Conservation (phyloP, 2,113 vertebrate genomes). For the Okapia johnstoni region DNA sequence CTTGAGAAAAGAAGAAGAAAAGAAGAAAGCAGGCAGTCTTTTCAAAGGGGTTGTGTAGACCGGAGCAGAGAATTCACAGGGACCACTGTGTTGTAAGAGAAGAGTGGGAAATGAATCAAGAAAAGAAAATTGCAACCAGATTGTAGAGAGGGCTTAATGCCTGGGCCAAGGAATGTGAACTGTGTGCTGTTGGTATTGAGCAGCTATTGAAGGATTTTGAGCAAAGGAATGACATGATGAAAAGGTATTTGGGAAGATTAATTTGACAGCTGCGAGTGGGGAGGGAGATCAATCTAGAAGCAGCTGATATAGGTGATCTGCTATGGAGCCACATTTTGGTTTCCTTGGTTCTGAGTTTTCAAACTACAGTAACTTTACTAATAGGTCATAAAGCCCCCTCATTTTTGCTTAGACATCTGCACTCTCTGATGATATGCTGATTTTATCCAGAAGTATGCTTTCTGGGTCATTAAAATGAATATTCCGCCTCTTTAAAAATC, state of each 20-base stretch:
- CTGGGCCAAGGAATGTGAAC: constrained; percentile 40
- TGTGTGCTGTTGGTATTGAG: constrained; percentile 4
- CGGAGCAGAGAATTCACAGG: neutral
- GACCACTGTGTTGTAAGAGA: neutral
- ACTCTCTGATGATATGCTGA: neutral
- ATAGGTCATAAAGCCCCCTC: neutral
- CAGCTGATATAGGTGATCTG: neutral
- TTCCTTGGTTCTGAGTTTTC: neutral
- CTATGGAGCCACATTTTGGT: neutral
- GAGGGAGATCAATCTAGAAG: neutral
- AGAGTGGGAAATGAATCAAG: constrained; percentile 49
- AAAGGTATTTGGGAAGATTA: constrained; percentile 42
- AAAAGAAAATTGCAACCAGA: constrained; percentile 67
- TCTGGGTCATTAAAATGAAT: constrained; percentile 17
- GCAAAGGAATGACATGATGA: neutral
- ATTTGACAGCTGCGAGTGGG: neutral
- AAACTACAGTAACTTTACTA: neutral
- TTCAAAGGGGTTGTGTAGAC: neutral
- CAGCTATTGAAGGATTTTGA: constrained; percentile 26
- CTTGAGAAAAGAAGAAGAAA: constrained; percentile 10
- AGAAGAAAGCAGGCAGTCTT: neutral
- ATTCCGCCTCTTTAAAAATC: neutral
- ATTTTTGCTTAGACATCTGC: neutral
- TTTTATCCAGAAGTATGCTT: neutral
- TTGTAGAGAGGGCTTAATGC: neutral